phyloP scores from a whole-genome alignment of 2,888 invertebrate species.

The Agonopterix subpropinquella region DNA sequence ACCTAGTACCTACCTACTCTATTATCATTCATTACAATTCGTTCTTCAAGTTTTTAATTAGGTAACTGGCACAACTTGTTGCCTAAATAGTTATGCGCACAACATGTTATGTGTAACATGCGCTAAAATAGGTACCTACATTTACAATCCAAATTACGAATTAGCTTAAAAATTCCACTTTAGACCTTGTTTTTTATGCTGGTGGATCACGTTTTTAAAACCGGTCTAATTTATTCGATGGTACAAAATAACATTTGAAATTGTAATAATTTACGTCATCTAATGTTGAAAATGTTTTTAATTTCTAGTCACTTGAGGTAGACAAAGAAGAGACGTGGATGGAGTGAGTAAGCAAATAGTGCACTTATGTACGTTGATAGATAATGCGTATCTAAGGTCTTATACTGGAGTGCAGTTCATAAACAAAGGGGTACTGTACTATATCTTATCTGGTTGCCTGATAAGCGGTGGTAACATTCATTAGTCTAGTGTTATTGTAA shows the following conservation, averaged over 20 bases:
- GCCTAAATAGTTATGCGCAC: too few relatives aligned
- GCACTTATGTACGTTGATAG: constrained; percentile 26
- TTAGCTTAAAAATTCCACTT: too few relatives aligned
- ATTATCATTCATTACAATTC: too few relatives aligned
- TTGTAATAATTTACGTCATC: too few relatives aligned
- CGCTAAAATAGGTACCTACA: too few relatives aligned
- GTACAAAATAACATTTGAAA: constrained; percentile 3
- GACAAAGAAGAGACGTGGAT: constrained; percentile 42
- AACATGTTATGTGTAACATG: too few relatives aligned
- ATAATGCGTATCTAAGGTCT: constrained; percentile 23
- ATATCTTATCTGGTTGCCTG: constrained; percentile 60
- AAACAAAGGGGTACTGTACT: constrained; percentile 62
- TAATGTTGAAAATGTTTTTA: not conserved
- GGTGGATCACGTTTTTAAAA: not conserved
- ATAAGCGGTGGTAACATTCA: constrained; percentile 49
- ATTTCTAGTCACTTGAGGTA: constrained; percentile 7
- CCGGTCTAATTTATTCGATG: not conserved
- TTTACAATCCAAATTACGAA: too few relatives aligned
- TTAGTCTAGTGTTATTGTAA: constrained; percentile 40
- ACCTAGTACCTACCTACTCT: too few relatives aligned
- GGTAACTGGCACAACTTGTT: too few relatives aligned
- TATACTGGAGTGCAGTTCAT: constrained; percentile 48
- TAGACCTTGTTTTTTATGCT: not conserved
- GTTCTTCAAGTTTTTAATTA: too few relatives aligned
- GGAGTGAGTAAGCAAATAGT: constrained; percentile 48